Evolutionary conservation across 2,113 vertebrate species (phyloP).

Genomic region (Chaetura pelagica): DNA sequence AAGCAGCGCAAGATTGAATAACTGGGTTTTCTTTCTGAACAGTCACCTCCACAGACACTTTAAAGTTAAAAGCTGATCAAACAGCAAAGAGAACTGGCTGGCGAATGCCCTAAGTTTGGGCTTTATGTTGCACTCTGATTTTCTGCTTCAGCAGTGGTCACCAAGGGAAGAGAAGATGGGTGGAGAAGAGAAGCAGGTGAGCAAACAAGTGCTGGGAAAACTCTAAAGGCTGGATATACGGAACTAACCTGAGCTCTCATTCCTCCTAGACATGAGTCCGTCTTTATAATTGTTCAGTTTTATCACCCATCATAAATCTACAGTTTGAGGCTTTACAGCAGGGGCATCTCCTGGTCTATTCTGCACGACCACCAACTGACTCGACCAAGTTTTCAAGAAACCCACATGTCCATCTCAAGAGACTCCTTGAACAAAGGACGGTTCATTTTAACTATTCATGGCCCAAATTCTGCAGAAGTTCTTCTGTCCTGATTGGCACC

Average conservation of each 20-base stretch:
- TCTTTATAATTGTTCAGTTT: neutral
- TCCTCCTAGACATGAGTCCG: neutral
- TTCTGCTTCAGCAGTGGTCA: neutral
- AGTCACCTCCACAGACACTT: neutral
- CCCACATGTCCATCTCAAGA: neutral
- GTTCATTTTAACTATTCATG: neutral
- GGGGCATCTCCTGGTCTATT: neutral
- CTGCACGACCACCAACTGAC: rapidly evolving
- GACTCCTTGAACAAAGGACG: neutral
- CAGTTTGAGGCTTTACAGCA: neutral
- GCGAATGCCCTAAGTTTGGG: neutral
- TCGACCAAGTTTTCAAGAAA: neutral
- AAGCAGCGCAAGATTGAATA: neutral
- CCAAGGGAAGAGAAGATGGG: neutral
- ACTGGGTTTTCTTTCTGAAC: slow-evolving; percentile 14
- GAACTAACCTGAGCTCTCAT: neutral
- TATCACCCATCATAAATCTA: rapidly evolving
- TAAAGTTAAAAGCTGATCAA: neutral
- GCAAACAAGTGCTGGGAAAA: neutral
- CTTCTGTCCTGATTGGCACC: neutral
- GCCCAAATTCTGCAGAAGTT: neutral
- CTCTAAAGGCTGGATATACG: neutral
- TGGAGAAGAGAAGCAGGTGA: neutral
- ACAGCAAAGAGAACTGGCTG: neutral
- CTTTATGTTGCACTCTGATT: neutral